Conservation (phyloP, 2,797 vertebrate species). For the Lophotriccus pileatus region DNA sequence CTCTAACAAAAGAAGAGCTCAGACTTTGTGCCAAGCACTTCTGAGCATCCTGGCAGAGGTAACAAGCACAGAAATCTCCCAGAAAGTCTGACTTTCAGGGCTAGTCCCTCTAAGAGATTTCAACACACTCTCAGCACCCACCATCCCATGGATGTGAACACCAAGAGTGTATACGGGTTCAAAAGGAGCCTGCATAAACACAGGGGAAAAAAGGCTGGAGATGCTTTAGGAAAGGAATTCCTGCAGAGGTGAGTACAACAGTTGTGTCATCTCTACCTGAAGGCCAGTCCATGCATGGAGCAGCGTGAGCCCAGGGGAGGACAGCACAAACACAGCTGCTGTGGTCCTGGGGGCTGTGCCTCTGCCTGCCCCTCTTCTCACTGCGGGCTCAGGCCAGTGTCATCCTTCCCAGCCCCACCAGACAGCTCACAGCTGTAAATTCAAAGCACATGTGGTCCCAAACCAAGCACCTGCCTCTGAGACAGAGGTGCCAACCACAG, state of each 20-base stretch:
- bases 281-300: accelerated
- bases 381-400: neutral
- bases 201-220: neutral
- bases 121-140: neutral
- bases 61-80: neutral
- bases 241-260: neutral
- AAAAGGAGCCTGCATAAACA: neutral
- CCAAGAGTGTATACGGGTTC: accelerated
- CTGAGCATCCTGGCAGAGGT: neutral
- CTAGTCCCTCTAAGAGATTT: neutral
- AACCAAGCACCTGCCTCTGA: neutral
- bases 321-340: neutral
- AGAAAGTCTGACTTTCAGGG: neutral
- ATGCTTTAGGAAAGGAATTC: neutral
- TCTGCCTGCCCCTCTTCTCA: neutral
- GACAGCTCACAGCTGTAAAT: neutral
- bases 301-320: neutral
- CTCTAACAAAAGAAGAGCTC: neutral
- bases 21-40: neutral
- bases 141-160: neutral
- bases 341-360: neutral
- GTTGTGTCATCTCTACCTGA: neutral
- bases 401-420: neutral
- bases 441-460: neutral
- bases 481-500: neutral